These are phyloP conservation scores for Neuroterus valhalla DNA, from an alignment of 1,140 invertebrate species.

Conservation along the genomic window DNA sequence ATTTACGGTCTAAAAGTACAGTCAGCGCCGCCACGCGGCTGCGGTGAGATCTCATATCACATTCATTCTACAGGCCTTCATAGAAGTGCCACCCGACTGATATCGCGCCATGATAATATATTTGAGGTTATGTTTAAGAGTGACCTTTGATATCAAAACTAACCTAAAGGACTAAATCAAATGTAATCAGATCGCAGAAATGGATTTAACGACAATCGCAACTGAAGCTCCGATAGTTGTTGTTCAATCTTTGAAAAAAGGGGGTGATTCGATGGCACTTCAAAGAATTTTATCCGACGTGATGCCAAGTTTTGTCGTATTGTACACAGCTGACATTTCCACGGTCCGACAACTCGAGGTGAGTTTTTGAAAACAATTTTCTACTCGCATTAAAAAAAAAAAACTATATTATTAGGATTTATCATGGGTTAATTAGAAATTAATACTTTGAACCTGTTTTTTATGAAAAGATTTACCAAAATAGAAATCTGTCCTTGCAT, in stretches of 20 bases:
- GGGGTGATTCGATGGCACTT: constrained; percentile 81
- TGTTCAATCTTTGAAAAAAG: constrained; percentile 86
- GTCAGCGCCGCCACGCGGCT: too few relatives aligned
- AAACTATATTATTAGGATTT: constrained; percentile 17
- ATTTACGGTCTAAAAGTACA: too few relatives aligned
- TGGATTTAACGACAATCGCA: constrained; percentile 79
- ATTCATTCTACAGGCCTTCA: too few relatives aligned
- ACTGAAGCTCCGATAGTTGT: constrained; percentile 79
- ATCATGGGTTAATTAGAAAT: not conserved
- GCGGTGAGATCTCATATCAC: too few relatives aligned
- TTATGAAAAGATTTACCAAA: constrained; percentile 82
- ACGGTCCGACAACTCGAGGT: constrained; percentile 93
- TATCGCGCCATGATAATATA: too few relatives aligned
- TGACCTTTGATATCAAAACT: too few relatives aligned
- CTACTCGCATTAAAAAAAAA: constrained; percentile 22
- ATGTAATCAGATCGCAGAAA: constrained; percentile 77
- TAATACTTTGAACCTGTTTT: constrained; percentile 40
- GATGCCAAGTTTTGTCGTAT: constrained; percentile 88
- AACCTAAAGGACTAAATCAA: not conserved
- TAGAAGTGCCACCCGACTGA: too few relatives aligned
- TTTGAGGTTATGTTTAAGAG: too few relatives aligned
- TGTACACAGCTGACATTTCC: constrained; percentile 93
- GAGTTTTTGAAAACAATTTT: constrained; percentile 22
- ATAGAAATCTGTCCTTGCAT: constrained; percentile 75
- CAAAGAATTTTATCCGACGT: constrained; percentile 80